phyloP scores from a whole-genome alignment of 2,888 invertebrate genomes.

The Aphidius colemani region DNA sequence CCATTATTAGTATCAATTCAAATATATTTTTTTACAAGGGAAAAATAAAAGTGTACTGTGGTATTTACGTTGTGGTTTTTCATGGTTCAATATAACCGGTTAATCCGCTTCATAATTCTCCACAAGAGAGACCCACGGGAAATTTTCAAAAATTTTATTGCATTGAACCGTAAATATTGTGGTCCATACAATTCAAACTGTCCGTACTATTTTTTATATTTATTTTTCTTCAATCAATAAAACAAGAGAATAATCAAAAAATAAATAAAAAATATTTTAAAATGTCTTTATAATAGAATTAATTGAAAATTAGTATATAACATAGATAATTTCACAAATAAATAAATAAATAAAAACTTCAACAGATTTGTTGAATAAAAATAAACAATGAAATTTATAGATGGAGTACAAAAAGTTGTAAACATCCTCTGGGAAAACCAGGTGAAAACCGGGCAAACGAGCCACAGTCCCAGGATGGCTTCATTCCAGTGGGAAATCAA shows the following conservation, averaged over 20 bases:
- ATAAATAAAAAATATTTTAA: too few species aligned
- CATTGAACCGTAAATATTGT: slow-evolving; percentile 42
- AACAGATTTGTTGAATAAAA: too few species aligned
- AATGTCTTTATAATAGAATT: too few species aligned
- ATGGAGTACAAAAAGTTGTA: slow-evolving; percentile 13
- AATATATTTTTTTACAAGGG: too few species aligned
- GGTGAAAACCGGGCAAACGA: slow-evolving; percentile 25
- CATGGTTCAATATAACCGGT: slow-evolving; percentile 11
- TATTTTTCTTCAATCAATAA: neutral
- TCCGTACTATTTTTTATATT: slow-evolving; percentile 3
- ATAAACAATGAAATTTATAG: neutral
- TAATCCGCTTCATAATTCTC: slow-evolving; percentile 21
- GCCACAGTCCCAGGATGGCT: slow-evolving; percentile 34
- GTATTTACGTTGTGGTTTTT: too few species aligned
- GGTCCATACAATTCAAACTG: slow-evolving; percentile 25
- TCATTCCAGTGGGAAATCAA: slow-evolving; percentile 57
- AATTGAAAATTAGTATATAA: too few species aligned
- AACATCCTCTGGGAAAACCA: slow-evolving; percentile 16
- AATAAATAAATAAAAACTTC: too few species aligned
- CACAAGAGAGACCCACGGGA: slow-evolving; percentile 24
- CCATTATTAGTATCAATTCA: neutral
- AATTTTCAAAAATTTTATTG: slow-evolving; percentile 30
- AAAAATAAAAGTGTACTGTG: too few species aligned
- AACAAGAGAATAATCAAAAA: too few species aligned
- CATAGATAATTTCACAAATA: too few species aligned